Percentiles rank a stretch among this genome's conserved stretches.
Conservation (phyloP, 2,797 vertebrate species). For the Takifugu ocellatus region DNA sequence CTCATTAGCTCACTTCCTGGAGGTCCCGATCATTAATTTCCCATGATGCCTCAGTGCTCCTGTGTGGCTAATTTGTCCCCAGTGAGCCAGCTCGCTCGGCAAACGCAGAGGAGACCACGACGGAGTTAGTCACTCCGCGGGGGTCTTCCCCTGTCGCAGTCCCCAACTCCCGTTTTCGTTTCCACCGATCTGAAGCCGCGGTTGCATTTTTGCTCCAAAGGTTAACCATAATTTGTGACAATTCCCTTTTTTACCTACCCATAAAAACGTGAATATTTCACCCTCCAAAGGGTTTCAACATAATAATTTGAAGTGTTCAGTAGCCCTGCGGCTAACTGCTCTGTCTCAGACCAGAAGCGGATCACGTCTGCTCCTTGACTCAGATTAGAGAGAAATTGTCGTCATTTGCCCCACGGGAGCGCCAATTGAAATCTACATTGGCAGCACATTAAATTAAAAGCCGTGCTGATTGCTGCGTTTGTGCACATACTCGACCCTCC, state of each 20-base stretch:
- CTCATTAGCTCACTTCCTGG: slow-evolving; percentile 77
- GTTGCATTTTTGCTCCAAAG: slow-evolving; percentile 18
- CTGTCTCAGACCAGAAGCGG: slow-evolving; percentile 38
- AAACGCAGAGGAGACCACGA: slow-evolving; percentile 40
- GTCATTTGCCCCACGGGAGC: slow-evolving; percentile 45
- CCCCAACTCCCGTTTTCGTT: slow-evolving; percentile 8
- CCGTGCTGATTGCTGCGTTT: slow-evolving; percentile 46
- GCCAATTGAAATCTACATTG: slow-evolving; percentile 35
- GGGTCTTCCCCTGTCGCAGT: slow-evolving; percentile 12
- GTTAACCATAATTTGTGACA: slow-evolving; percentile 43
- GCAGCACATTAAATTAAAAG: slow-evolving; percentile 41
- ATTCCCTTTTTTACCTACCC: slow-evolving; percentile 25
- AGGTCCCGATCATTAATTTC: slow-evolving; percentile 77
- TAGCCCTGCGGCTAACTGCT: slow-evolving; percentile 37
- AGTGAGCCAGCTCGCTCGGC: slow-evolving; percentile 57
- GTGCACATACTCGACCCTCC: neutral
- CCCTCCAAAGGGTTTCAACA: slow-evolving; percentile 33
- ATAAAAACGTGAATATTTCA: slow-evolving; percentile 17
- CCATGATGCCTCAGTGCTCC: slow-evolving; percentile 72
- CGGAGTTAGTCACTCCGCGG: slow-evolving; percentile 36
- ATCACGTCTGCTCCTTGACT: slow-evolving; percentile 30
- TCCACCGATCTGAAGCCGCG: no score
- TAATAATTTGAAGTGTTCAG: slow-evolving; percentile 33
- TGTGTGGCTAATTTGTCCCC: slow-evolving; percentile 73
- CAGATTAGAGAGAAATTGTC: slow-evolving; percentile 41